Evolutionary conservation across 2,888 invertebrate species (phyloP).

Genomic region (Hydraecia micacea): DNA sequence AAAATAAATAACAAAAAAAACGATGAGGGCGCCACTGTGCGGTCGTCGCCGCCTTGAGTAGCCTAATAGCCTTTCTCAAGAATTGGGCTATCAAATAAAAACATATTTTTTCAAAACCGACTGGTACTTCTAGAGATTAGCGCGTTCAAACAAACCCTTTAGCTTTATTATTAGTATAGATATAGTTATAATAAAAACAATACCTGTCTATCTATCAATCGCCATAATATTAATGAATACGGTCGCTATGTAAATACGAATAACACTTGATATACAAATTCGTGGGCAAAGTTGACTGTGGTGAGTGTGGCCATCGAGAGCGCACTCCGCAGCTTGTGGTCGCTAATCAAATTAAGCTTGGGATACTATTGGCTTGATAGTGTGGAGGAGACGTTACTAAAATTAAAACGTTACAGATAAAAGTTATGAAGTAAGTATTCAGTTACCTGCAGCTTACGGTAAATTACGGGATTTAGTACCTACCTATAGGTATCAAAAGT

Average conservation of each 20-base stretch:
- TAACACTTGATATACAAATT: conserved; percentile 72
- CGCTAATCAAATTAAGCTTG: conserved; percentile 89
- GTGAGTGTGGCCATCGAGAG: conserved; percentile 76
- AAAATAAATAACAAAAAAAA: no score
- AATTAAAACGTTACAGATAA: neutral
- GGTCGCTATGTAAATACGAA: conserved; percentile 61
- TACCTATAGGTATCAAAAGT: neutral
- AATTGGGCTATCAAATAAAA: no score
- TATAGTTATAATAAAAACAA: no score
- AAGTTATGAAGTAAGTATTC: neutral
- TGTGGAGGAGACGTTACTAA: conserved; percentile 69
- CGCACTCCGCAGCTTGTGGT: conserved; percentile 82
- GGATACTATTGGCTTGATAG: conserved; percentile 74
- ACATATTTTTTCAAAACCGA: no score
- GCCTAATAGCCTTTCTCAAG: no score
- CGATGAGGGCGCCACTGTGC: no score
- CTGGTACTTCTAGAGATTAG: no score
- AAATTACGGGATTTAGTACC: neutral
- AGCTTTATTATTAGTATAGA: no score
- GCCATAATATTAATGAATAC: conserved; percentile 34
- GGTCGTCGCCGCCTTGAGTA: no score
- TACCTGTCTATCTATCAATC: neutral
- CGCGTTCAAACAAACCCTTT: no score
- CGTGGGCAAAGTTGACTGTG: conserved; percentile 81
- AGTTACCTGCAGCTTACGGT: neutral